Evolutionary conservation across 2,888 invertebrate species (phyloP), one percentile per base, ranked within the genome.

Genomic region (Lithophane semibrunnea): DNA sequence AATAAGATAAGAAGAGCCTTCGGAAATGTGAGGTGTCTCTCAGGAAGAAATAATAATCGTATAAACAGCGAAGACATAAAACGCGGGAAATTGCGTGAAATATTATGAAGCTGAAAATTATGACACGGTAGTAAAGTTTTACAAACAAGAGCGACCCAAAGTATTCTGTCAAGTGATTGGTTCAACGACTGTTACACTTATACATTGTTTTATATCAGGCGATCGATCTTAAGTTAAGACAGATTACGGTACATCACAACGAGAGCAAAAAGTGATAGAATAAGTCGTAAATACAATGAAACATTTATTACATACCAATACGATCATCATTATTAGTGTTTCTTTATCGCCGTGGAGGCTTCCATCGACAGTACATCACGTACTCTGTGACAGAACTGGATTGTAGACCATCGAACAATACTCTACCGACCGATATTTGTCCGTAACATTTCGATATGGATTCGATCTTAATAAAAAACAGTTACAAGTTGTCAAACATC

Each of bases 271-370:
- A 86, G 72, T 75, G 68, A 84, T 82, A 70, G 83, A 84, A 79
- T 78, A 88, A 85, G 79, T 76, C 77, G 78, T 77, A 84, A 86
- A 83, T 70, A 88, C 88, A 89, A 89, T 88, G 85, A 88, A 84
- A 86, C 88, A 88, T 88, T 89, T 87, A 83, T 88, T 82, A 86
- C 73, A 80, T 69, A 79, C 77, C 82, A 81, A 78, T 77, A 64
- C 44, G 76, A 80, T 75, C 67, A 77, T 79, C 74, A 75, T 78
- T 84, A 78, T 78, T 73, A 79, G 73, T 76, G 77, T 74, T 77
- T 44, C 75, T 79, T 79, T 84, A 81, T 78, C 86, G 83, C 54
- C 16, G 13, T 49, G 58, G 49, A 72, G 52, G 54, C 67, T 68
- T 80, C 68, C 65, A 79, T 74, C 65, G 84, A 58, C 84, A 74